Conservation (phyloP, 1,140 invertebrate genomes). For the Maconellicoccus hirsutus region DNA sequence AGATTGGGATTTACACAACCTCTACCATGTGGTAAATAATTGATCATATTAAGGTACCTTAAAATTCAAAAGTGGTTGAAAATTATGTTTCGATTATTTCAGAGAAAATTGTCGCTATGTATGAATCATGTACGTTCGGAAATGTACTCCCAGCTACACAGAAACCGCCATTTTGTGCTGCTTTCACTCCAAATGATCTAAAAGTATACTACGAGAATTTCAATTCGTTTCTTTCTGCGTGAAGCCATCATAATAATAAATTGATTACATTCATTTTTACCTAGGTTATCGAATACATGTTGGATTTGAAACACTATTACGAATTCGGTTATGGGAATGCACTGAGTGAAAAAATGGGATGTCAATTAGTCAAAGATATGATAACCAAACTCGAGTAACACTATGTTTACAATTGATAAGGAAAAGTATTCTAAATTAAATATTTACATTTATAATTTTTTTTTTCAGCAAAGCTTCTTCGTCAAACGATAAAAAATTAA, state of each 20-base stretch:
- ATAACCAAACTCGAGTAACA: slow-evolving; percentile 48
- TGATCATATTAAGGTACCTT: no score
- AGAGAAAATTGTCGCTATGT: slow-evolving; percentile 38
- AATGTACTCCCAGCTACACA: slow-evolving; percentile 45
- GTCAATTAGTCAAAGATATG: slow-evolving; percentile 59
- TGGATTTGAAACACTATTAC: slow-evolving; percentile 69
- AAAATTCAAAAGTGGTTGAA: no score
- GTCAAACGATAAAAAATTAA: no score
- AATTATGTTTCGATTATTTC: no score
- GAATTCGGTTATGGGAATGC: slow-evolving; percentile 57
- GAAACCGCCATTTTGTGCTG: slow-evolving; percentile 27
- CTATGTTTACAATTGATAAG: no score
- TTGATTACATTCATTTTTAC: neutral
- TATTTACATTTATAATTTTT: no score
- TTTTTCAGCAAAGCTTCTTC: no score
- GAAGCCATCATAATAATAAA: no score
- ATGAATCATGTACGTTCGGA: slow-evolving; percentile 63
- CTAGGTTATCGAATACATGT: slow-evolving; percentile 56
- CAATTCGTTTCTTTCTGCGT: no score
- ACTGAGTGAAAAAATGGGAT: slow-evolving; percentile 53
- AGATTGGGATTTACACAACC: no score
- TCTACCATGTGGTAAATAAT: no score
- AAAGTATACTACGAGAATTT: slow-evolving; percentile 24
- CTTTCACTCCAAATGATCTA: slow-evolving; percentile 26
- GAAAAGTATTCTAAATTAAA: no score